These are phyloP conservation scores for Ptiloglossa arizonensis DNA, from an alignment of 1,140 invertebrate species.

Conservation along the genomic window DNA sequence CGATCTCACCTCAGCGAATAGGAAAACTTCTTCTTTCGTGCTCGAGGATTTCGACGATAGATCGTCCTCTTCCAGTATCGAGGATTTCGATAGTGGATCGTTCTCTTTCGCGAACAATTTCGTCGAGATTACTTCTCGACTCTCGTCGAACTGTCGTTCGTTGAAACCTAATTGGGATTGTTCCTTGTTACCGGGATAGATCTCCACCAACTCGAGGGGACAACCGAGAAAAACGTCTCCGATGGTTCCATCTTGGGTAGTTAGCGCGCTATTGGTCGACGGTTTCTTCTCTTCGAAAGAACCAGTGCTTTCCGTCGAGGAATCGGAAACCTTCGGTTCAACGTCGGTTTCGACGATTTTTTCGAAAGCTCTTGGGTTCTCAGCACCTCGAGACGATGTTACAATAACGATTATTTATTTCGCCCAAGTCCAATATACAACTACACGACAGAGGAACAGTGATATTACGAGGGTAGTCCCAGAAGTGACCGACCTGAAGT, in stretches of 20 bases:
- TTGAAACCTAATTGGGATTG: neutral
- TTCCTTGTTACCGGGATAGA: conserved; percentile 10
- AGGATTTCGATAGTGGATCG: neutral
- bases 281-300: neutral
- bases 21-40: neutral
- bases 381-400: too few species aligned
- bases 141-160: neutral
- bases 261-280: neutral
- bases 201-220: conserved; percentile 24
- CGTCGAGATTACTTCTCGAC: neutral
- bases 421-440: too few species aligned
- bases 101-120: neutral
- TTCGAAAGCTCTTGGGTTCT: too few species aligned
- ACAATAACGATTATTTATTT: too few species aligned
- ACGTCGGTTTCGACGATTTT: neutral
- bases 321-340: neutral
- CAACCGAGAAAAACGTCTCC: neutral
- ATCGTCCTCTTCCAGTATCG: neutral
- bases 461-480: too few species aligned
- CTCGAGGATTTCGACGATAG: neutral
- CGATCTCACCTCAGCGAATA: too few species aligned
- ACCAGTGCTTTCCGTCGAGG: neutral
- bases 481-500: too few species aligned
- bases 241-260: neutral
- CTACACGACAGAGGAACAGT: too few species aligned